phyloP scores from a whole-genome alignment of 2,113 vertebrate genomes.

The Sarotherodon lohbergeri region DNA sequence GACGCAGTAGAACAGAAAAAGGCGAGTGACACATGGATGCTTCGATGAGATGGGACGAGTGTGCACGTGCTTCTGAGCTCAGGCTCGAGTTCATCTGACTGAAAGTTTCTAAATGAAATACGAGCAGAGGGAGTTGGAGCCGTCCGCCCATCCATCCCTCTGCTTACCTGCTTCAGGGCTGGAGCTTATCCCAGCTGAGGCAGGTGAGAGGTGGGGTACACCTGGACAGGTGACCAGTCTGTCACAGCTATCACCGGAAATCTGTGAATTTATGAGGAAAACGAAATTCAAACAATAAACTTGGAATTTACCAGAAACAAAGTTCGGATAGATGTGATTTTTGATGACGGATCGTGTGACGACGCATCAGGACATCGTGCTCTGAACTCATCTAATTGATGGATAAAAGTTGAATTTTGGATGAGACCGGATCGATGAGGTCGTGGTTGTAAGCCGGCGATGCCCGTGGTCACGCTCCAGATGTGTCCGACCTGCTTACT shows the following conservation, averaged over 20 bases:
- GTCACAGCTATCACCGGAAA: neutral
- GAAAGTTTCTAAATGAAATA: rapidly evolving
- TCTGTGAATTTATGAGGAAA: neutral
- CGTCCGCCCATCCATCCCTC: rapidly evolving
- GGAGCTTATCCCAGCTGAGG: neutral
- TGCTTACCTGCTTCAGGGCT: neutral
- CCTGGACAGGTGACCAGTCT: neutral
- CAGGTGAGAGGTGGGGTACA: neutral
- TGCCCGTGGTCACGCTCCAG: neutral
- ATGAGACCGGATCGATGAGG: neutral
- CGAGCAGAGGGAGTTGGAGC: neutral
- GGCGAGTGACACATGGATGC: rapidly evolving
- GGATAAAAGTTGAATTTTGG: neutral
- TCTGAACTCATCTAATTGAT: neutral
- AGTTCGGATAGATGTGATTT: neutral
- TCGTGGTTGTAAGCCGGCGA: neutral
- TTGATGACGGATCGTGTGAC: neutral
- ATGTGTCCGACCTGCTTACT: rapidly evolving
- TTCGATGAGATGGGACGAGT: neutral
- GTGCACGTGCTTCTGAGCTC: rapidly evolving
- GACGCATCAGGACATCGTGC: neutral
- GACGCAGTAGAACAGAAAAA: neutral
- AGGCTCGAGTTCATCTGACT: rapidly evolving
- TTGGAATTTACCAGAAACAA: neutral
- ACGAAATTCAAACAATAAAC: neutral